phyloP scores from a whole-genome alignment of 2,797 vertebrate genomes.

The Chiloscyllium punctatum region DNA sequence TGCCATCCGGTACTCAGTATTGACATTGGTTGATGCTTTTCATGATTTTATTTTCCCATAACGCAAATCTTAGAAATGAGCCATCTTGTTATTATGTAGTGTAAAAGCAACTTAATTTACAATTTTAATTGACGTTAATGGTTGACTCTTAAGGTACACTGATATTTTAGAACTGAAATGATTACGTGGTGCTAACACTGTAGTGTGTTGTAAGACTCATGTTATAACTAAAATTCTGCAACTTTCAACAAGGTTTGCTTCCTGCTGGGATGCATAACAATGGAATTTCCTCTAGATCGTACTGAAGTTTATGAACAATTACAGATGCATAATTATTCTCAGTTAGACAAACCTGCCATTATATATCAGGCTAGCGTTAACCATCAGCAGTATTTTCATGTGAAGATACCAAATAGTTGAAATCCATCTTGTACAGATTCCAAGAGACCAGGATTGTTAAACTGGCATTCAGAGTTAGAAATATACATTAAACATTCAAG shows the following conservation, averaged over 20 bases:
- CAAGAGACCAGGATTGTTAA: not conserved
- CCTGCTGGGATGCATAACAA: not conserved
- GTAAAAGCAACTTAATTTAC: constrained; percentile 3
- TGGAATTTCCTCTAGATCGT: not conserved
- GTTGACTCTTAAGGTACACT: not conserved
- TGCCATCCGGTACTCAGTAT: not conserved
- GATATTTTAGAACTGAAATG: not conserved
- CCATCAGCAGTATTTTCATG: not conserved
- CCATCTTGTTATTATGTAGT: not conserved
- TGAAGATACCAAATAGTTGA: not conserved
- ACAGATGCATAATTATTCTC: not conserved
- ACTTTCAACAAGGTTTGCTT: not conserved
- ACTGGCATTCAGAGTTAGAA: not conserved
- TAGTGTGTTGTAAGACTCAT: not conserved
- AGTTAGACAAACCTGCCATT: not conserved
- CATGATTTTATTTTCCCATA: constrained; percentile 1
- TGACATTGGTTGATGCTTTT: not conserved
- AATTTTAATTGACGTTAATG: constrained; percentile 7
- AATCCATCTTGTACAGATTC: not conserved
- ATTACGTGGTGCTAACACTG: not conserved
- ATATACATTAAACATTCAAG: not conserved
- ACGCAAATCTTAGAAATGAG: not conserved
- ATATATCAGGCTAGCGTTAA: not conserved
- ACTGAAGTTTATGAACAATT: no score
- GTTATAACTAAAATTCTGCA: not conserved